Evolutionary conservation across 2,113 vertebrate species (phyloP).

Genomic region (Butorides virescens): DNA sequence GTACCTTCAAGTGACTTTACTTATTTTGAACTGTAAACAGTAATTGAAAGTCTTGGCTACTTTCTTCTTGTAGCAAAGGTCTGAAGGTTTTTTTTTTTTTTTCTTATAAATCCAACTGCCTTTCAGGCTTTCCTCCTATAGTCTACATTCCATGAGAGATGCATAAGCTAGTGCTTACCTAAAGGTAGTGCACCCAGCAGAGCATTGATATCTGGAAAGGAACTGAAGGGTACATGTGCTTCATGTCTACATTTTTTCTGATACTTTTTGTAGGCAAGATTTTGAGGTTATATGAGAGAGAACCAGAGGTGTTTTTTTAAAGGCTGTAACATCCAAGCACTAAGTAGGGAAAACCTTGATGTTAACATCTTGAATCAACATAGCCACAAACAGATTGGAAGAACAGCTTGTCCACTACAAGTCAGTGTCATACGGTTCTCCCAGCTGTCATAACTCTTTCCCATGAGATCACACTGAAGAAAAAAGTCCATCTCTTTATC

Average conservation of each 20-base stretch:
- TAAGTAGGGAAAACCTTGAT: not conserved
- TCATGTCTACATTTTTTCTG: not conserved
- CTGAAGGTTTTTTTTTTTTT: not conserved
- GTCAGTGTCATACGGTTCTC: not conserved
- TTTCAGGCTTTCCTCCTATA: not conserved
- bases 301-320: not conserved
- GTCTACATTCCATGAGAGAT: not conserved
- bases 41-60: not conserved
- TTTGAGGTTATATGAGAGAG: not conserved
- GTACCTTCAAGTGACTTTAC: not conserved
- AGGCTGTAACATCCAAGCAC: not conserved
- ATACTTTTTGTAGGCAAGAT: not conserved
- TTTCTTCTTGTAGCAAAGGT: not conserved
- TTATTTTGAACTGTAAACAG: not conserved
- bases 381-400: not conserved
- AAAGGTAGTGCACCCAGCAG: not conserved
- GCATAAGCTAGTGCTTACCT: not conserved
- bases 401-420: not conserved
- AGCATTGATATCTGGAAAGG: not conserved
- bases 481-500: not conserved
- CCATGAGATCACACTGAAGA: slow-evolving; percentile 27
- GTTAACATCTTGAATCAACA: not conserved
- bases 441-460: slow-evolving; percentile 5
- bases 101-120: not conserved
- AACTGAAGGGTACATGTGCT: not conserved